Evolutionary conservation across 2,888 invertebrate species (phyloP), one percentile per base, ranked within the genome.

Genomic region (Anthophora plumipes): DNA sequence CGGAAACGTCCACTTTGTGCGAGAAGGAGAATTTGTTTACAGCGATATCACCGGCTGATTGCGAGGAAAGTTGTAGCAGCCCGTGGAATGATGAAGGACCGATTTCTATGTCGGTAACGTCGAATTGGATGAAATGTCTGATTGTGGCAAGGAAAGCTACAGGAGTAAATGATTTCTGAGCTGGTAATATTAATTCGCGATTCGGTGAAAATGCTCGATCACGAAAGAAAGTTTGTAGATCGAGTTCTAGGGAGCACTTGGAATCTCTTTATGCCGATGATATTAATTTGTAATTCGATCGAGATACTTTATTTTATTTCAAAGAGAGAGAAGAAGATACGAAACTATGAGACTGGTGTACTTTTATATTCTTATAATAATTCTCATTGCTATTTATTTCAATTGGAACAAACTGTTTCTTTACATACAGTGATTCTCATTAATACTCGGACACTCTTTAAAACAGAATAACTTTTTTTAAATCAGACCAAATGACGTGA

Each of bases 1-100:
- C 83, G 75, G 50, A 64, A 59, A 78, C 50, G 73, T 20, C 39
- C 46, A n/a, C 59, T 61, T 25, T 43, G 31, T 41, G 25, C 59
- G n/a, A 22, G 41, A 20, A 22, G 39, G 59, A 48, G 37, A 48
- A 77, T 78, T 61, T 57, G 46, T 74, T 78, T 54, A 25, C 20
- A 14, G 50, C 54, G 50, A 60, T 39, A 39, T 46, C 55, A 39
- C 12, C 43, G 75, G 22, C 20, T 14, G 64, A 59, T 46, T 46
- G 43, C 41, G 46, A 46, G 66, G 60, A 73, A 66, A 73, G 60
- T 77, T 66, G 0, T 4, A 31, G 39, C 66, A 22, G 52, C 22
- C 46, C 25, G 52, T n/a, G 46, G 31, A 60, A 50, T 5, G 52
- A n/a, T 31, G 22, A 5, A 55, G 54, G n/a, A 22, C 17, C 50